These are phyloP conservation scores for Eueremaeus valkanovi DNA, from an alignment of 2,888 invertebrate species.

Conservation along the genomic window DNA sequence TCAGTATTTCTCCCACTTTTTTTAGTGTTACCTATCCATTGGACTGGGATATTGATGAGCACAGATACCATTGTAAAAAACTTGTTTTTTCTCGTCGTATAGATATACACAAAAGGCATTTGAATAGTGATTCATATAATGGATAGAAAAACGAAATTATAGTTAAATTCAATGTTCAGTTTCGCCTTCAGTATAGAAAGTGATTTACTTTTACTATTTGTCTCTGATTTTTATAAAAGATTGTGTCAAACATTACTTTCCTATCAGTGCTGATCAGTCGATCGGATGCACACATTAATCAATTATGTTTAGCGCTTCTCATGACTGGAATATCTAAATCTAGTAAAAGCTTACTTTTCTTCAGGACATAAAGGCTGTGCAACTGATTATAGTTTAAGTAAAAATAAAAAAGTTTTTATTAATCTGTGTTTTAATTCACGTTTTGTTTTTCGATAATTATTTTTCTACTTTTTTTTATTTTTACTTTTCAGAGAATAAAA, in stretches of 20 bases:
- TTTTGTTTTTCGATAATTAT: too few relatives aligned
- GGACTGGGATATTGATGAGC: not conserved
- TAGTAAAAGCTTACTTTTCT: too few relatives aligned
- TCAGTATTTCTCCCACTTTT: constrained; percentile 6
- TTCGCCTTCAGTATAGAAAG: not conserved
- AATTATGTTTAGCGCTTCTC: not conserved
- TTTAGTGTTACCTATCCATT: not conserved
- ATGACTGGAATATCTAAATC: not conserved
- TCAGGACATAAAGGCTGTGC: too few relatives aligned
- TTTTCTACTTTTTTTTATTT: too few relatives aligned
- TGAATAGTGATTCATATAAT: not conserved
- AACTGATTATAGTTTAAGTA: too few relatives aligned
- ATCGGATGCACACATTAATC: too few relatives aligned
- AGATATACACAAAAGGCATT: not conserved
- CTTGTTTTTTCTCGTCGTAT: not conserved
- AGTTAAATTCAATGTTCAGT: not conserved
- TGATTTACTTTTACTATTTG: constrained; percentile 10
- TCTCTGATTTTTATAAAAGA: too few relatives aligned
- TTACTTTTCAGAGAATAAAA: not conserved
- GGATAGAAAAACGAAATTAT: too few relatives aligned
- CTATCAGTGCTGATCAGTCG: too few relatives aligned
- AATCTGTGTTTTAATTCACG: too few relatives aligned
- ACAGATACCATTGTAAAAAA: not conserved
- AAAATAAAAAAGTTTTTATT: too few relatives aligned
- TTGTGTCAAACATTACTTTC: not conserved